Percentiles rank a stretch among this genome's conserved stretches.
phyloP scores from a whole-genome alignment of 2,113 vertebrate genomes.

The Bagarius yarrelli region DNA sequence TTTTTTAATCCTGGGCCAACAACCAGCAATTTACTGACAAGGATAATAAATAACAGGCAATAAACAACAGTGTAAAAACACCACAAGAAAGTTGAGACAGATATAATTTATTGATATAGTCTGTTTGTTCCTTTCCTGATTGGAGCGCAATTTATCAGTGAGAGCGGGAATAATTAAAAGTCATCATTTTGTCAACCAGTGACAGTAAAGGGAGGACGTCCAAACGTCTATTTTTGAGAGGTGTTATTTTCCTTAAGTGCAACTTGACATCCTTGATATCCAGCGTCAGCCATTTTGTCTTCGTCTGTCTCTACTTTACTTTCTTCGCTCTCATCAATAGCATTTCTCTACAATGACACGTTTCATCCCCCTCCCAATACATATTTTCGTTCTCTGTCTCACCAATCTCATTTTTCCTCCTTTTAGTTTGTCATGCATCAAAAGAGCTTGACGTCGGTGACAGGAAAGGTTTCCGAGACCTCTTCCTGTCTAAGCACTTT shows the following conservation, averaged over 20 bases:
- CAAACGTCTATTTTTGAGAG: not conserved
- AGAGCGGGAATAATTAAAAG: constrained; percentile 27
- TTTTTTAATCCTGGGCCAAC: not conserved
- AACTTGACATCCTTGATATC: constrained; percentile 27
- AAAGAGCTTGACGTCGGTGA: constrained; percentile 70
- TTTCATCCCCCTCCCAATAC: constrained; percentile 25
- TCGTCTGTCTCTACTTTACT: not conserved
- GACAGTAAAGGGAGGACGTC: not conserved
- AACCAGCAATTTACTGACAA: not conserved
- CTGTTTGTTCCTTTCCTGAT: constrained; percentile 9
- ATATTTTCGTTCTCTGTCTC: constrained; percentile 42
- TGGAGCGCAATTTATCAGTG: constrained; percentile 2
- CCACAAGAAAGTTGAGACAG: constrained; percentile 1
- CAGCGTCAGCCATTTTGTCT: constrained; percentile 22
- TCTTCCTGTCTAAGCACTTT: constrained; percentile 51
- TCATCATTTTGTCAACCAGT: constrained; percentile 20
- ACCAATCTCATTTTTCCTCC: constrained; percentile 39
- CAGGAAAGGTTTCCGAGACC: constrained; percentile 67
- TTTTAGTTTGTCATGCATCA: constrained; percentile 62
- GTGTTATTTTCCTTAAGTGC: constrained; percentile 42
- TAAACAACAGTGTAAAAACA: not conserved
- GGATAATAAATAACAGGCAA: constrained; percentile 14
- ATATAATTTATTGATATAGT: not conserved
- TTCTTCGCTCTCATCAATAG: not conserved
- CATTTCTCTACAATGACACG: not conserved